Evolutionary conservation across 2,888 invertebrate genomes (phyloP).

Genomic region (Drosophila multiciliata): DNA sequence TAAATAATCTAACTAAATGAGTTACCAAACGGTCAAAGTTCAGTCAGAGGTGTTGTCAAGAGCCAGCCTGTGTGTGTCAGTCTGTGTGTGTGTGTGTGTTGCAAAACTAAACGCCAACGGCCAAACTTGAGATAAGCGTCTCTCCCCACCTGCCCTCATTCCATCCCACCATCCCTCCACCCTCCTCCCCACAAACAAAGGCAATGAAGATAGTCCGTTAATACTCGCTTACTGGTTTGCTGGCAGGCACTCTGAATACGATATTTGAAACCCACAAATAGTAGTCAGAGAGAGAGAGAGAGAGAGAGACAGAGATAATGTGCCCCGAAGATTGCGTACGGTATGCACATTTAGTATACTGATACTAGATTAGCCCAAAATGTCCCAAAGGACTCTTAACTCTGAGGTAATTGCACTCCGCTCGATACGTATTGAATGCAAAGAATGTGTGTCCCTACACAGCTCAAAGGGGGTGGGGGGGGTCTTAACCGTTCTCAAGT

Average conservation of each 20-base stretch:
- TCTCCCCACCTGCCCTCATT: neutral
- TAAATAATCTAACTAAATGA: conserved; percentile 79
- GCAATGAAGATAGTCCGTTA: conserved; percentile 19
- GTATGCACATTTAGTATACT: conserved; percentile 52
- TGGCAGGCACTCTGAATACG: conserved; percentile 37
- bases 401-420: conserved; percentile 15
- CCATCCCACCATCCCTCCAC: neutral
- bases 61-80: conserved; percentile 12
- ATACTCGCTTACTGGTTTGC: conserved; percentile 29
- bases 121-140: conserved; percentile 48
- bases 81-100: conserved; percentile 24
- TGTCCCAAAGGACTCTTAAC: conserved; percentile 51
- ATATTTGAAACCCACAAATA: conserved; percentile 14
- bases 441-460: neutral
- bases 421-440: conserved; percentile 26
- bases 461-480: neutral
- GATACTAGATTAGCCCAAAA: conserved; percentile 42
- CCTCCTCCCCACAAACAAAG: neutral
- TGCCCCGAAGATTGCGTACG: conserved; percentile 36
- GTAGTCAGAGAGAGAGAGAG: conserved; percentile 1
- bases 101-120: conserved; percentile 48
- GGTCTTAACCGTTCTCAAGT: neutral
- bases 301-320: conserved; percentile 16
- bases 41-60: conserved; percentile 69
- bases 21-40: conserved; percentile 79